phyloP scores from a whole-genome alignment of 2,113 vertebrate species.

The Rhinoderma darwinii region DNA sequence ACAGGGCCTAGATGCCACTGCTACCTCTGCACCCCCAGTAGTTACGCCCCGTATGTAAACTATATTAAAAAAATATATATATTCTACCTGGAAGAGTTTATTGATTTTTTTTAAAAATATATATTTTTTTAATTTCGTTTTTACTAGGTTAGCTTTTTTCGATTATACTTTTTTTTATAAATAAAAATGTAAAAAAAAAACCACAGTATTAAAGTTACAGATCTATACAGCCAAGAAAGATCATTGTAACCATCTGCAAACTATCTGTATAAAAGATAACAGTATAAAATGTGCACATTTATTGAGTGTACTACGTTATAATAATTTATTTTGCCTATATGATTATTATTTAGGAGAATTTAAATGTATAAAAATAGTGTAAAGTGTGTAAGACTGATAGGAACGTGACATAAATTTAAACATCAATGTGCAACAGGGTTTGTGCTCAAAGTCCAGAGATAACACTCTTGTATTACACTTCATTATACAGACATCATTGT shows the following conservation, averaged over 20 bases:
- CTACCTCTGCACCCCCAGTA: no score
- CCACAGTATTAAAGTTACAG: no score
- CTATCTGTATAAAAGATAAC: background rate
- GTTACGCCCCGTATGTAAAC: no score
- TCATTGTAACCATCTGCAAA: background rate
- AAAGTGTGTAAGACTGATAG: constrained; percentile 29
- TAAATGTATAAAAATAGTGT: constrained; percentile 36
- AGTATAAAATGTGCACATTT: background rate
- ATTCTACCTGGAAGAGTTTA: no score
- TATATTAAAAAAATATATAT: no score
- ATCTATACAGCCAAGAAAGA: background rate
- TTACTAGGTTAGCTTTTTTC: no score
- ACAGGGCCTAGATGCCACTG: no score
- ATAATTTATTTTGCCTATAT: background rate
- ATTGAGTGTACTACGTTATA: background rate
- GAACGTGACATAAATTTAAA: constrained; percentile 52
- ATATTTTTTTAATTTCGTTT: no score
- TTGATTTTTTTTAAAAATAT: no score
- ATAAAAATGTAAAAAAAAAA: no score
- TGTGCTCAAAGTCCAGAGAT: constrained; percentile 54
- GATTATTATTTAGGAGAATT: background rate
- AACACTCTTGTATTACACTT: constrained; percentile 59
- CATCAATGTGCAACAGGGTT: constrained; percentile 38
- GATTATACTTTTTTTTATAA: no score
- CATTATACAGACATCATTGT: constrained; percentile 61